Evolutionary conservation across 2,113 vertebrate species (phyloP).

Genomic region (Danio rerio): GRCz12tu NC_133186.1:19123001-19123500

Average conservation of each 20-base stretch:
- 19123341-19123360: slow-evolving; percentile 7
- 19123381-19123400: slow-evolving; percentile 6
- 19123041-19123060: slow-evolving; percentile 40
- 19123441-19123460: neutral
- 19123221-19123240: neutral
- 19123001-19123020: slow-evolving; percentile 47
- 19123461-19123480: slow-evolving; percentile 6
- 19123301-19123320: slow-evolving; percentile 1
- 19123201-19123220: neutral
- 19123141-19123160: slow-evolving; percentile 15
- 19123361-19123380: neutral
- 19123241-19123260: no score
- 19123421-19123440: slow-evolving; percentile 10
- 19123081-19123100: slow-evolving; percentile 40
- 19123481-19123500: neutral
- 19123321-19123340: slow-evolving; percentile 8
- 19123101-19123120: slow-evolving; percentile 19
- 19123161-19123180: slow-evolving; percentile 1
- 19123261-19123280: slow-evolving; percentile 3
- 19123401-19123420: slow-evolving; percentile 14
- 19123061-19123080: slow-evolving; percentile 26
- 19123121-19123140: slow-evolving; percentile 15
- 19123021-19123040: slow-evolving; percentile 31
- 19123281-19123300: neutral
- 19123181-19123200: slow-evolving; percentile 6